Conservation (phyloP, 2,888 invertebrate genomes). For the Leptinotarsa juncta region DNA sequence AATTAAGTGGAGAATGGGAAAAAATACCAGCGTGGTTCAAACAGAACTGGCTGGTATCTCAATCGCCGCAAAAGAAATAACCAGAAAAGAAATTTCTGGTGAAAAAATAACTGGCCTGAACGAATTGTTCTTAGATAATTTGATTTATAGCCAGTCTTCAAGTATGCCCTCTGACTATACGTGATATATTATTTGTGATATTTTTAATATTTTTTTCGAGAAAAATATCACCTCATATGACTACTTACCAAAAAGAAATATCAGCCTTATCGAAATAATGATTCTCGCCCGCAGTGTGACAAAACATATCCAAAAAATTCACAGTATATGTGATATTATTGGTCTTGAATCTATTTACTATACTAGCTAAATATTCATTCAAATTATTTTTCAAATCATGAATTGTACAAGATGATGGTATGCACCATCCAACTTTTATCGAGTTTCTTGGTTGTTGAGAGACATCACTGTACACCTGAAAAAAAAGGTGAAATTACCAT, state of each 20-base stretch:
- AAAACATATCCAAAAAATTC: constrained; percentile 50
- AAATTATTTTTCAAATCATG: constrained; percentile 57
- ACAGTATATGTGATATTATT: constrained; percentile 56
- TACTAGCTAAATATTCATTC: constrained; percentile 56
- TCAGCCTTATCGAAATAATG: constrained; percentile 56
- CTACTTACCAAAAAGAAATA: constrained; percentile 62
- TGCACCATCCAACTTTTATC: constrained; percentile 61
- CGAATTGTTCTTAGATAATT: no score
- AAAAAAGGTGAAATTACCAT: constrained; percentile 16
- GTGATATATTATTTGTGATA: no score
- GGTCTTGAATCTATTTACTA: constrained; percentile 54
- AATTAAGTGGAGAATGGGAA: no score
- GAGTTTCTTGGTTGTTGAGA: constrained; percentile 59
- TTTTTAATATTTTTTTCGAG: neutral
- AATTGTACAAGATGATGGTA: constrained; percentile 61
- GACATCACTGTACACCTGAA: constrained; percentile 56
- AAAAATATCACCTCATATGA: constrained; percentile 2
- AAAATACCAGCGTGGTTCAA: no score
- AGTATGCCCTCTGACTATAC: no score
- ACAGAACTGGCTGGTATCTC: no score
- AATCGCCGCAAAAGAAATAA: no score
- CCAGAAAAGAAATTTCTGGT: no score
- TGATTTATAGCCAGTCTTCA: no score
- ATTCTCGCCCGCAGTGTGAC: constrained; percentile 56
- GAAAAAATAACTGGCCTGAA: no score